Conservation (phyloP, 2,113 vertebrate genomes). For the Nothoprocta pentlandii region DNA sequence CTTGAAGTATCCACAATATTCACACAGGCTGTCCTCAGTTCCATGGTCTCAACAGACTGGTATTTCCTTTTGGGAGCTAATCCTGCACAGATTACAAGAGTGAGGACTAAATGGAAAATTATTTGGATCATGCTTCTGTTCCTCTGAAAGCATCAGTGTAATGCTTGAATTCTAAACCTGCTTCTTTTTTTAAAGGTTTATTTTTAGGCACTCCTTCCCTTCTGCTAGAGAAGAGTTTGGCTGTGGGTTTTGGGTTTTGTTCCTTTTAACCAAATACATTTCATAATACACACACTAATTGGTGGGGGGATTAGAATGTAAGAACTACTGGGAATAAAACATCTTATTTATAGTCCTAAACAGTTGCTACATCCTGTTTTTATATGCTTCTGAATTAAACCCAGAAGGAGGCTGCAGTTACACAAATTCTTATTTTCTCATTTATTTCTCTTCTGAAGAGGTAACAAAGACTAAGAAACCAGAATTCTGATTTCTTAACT, state of each 20-base stretch:
- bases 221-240: not conserved
- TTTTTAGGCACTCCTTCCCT: not conserved
- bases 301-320: not conserved
- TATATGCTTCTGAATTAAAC: not conserved
- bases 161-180: not conserved
- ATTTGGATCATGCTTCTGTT: not conserved
- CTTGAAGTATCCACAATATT: not conserved
- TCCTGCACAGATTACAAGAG: not conserved
- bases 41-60: not conserved
- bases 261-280: not conserved
- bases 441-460: not conserved
- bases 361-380: not conserved
- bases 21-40: not conserved
- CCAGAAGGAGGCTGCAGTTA: not conserved
- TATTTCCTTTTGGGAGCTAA: conserved; percentile 2
- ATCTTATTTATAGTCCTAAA: not conserved
- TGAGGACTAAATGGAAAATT: not conserved
- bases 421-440: not conserved
- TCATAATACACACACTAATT: not conserved
- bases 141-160: not conserved
- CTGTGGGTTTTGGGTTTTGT: not conserved
- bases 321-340: not conserved
- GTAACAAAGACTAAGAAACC: not conserved
- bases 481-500: not conserved
- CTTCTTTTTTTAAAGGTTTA: not conserved